These are phyloP conservation scores for Pediacus dermestoides DNA, from an alignment of 2,888 invertebrate genomes.

Conservation along the genomic window DNA sequence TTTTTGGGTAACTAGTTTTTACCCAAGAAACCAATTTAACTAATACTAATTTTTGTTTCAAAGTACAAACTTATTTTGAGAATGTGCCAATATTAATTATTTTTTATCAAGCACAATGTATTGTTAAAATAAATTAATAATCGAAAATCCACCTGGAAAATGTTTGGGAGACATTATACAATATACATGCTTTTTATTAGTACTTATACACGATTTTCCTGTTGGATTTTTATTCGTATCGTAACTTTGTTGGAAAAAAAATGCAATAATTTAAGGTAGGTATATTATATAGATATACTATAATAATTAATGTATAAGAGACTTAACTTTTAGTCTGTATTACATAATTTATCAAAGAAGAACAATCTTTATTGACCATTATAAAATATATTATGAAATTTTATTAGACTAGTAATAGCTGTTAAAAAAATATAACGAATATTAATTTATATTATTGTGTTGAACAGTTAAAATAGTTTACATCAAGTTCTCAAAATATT, in stretches of 20 bases:
- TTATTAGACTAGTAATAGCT: too few relatives aligned
- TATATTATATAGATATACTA: too few relatives aligned
- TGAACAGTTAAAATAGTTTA: too few relatives aligned
- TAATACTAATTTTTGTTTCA: conserved; percentile 32
- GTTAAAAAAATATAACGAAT: too few relatives aligned
- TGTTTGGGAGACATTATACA: conserved; percentile 13
- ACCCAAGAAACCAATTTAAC: conserved; percentile 21
- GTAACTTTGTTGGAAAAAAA: background rate
- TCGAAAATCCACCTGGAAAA: conserved; percentile 20
- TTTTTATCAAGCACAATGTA: conserved; percentile 22
- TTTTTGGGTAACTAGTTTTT: conserved; percentile 24
- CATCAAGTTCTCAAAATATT: too few relatives aligned
- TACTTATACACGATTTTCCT: conserved; percentile 10
- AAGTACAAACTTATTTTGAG: conserved; percentile 37
- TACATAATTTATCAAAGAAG: too few relatives aligned
- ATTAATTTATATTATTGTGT: too few relatives aligned
- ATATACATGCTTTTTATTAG: conserved; percentile 9
- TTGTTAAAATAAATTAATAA: conserved; percentile 11
- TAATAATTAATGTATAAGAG: too few relatives aligned
- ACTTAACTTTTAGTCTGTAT: too few relatives aligned
- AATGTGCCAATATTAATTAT: conserved; percentile 35
- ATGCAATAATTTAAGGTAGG: conserved; percentile 11
- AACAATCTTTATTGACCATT: too few relatives aligned
- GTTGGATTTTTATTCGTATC: background rate
- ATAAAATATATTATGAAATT: too few relatives aligned